phyloP scores from a whole-genome alignment of 2,113 vertebrate genomes.

The Sinocyclocheilus anshuiensis region DNA sequence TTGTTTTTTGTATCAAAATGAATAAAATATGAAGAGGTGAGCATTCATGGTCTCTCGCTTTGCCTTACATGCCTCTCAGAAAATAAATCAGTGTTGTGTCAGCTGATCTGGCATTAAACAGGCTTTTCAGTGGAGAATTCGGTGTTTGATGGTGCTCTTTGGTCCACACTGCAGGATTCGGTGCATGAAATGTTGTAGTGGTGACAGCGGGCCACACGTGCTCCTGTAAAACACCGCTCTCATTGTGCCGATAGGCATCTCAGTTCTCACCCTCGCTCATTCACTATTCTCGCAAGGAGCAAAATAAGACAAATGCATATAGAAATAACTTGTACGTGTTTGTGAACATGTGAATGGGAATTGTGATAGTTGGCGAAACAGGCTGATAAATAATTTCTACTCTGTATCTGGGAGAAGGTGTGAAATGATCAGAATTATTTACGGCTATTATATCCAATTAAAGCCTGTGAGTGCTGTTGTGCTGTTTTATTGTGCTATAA shows the following conservation, averaged over 20 bases:
- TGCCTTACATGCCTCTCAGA: conserved; percentile 7
- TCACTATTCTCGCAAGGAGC: conserved; percentile 30
- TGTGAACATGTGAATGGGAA: neutral
- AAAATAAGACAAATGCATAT: conserved; percentile 30
- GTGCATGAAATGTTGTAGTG: conserved; percentile 54
- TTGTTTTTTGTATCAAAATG: neutral
- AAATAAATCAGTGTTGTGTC: conserved; percentile 14
- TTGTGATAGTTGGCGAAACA: conserved; percentile 53
- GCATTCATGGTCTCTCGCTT: neutral
- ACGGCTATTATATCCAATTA: conserved; percentile 88
- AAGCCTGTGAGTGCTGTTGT: conserved; percentile 90
- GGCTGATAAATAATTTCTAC: conserved; percentile 61
- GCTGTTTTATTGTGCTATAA: conserved; percentile 93
- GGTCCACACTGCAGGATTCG: conserved; percentile 19
- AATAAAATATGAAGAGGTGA: neutral
- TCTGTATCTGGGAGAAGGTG: conserved; percentile 63
- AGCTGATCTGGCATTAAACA: conserved; percentile 19
- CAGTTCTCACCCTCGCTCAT: conserved; percentile 28
- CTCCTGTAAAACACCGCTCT: conserved; percentile 25
- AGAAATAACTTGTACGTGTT: neutral
- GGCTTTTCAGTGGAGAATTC: neutral
- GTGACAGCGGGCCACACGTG: conserved; percentile 28
- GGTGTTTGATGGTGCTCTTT: conserved; percentile 30
- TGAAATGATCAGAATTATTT: conserved; percentile 81
- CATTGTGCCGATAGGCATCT: conserved; percentile 37